Conservation (phyloP, 1,140 invertebrate species). For the Drusus annulatus region DNA sequence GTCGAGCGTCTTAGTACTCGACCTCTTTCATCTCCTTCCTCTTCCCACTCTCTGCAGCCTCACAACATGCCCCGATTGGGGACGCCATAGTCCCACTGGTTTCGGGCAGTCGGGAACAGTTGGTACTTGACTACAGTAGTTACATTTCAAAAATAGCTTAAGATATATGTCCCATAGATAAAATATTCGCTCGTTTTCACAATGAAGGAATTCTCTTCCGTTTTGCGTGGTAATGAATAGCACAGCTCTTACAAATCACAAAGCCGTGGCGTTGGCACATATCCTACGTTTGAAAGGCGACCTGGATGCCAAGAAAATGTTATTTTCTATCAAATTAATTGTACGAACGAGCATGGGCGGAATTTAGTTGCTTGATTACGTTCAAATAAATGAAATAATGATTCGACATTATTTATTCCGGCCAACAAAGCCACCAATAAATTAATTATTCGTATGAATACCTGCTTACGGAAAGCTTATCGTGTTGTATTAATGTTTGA, state of each 20-base stretch:
- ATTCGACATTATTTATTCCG: slow-evolving; percentile 27
- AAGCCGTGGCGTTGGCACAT: neutral
- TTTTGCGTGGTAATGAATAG: neutral
- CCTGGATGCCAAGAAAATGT: slow-evolving; percentile 46
- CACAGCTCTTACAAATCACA: neutral
- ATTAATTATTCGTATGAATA: slow-evolving; percentile 5
- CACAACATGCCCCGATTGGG: too few species aligned
- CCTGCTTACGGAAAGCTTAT: neutral
- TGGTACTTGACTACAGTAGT: too few species aligned
- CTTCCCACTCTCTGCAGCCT: too few species aligned
- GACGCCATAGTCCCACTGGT: too few species aligned
- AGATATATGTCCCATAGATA: too few species aligned
- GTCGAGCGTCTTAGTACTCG: too few species aligned
- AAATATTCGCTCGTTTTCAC: too few species aligned
- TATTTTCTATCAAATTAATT: slow-evolving; percentile 16
- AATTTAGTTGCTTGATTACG: slow-evolving; percentile 21
- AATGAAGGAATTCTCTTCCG: too few species aligned
- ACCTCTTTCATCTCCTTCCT: too few species aligned
- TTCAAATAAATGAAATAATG: slow-evolving; percentile 41
- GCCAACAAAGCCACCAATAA: slow-evolving; percentile 29
- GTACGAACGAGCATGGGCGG: slow-evolving; percentile 9
- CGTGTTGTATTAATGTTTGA: slow-evolving; percentile 7
- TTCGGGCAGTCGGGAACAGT: too few species aligned
- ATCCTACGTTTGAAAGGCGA: neutral
- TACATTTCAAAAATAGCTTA: too few species aligned